Base-by-base conservation (phyloP, 1,140 invertebrate genomes). In the Lepidurus apus region DNA sequence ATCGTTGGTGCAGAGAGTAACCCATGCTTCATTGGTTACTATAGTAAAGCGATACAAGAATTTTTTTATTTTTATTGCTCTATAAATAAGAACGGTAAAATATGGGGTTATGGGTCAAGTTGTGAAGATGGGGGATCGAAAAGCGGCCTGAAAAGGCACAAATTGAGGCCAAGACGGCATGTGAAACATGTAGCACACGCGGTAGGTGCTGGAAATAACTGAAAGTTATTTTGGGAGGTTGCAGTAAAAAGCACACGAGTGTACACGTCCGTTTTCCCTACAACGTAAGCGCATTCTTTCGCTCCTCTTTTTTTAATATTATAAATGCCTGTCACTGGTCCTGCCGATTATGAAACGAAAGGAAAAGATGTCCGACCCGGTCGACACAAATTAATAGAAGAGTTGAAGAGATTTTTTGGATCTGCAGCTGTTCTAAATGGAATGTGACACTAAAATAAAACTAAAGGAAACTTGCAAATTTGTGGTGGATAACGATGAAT, bases 1-100 rank as follows among this genome's bases (percentile, higher is more conserved):
- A 85, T 98, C 96, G 87, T 97, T 97, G 79, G 96, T 98, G 65
- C 95, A 95, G 81, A 98, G 87, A 78, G 96, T 98, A 82, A 98
- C 95, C 94, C 95, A 98, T 84, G 95, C 89, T 82, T 86, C 80
- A 77, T 76, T 77, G 75, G 76, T 77, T 74, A 76, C 83, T 83
- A 73, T 44, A 80, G 79, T 76, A 80, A 45, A 77, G 34, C 34
- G 34, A 34, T 34, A 34, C 1, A 34, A 34, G 34, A 34, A 3
- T 4, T 34, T 34, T 3, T 34, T 34, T 34, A 74, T 42, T 45
- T 47, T 7, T 13, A 78, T 26, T 73, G 9, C 1, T 26, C 43
- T 76, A 44, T 43, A 21, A n/a, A 43, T 10, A 42, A 76, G 75
- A 76, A 44, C n/a, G 1, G 44, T 43, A 7, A 7, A 17, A 43